Percentiles rank a stretch among this genome's conserved stretches.
These are phyloP conservation scores for Eupithecia subfuscata DNA, from an alignment of 2,888 invertebrate genomes.

Conservation along the genomic window DNA sequence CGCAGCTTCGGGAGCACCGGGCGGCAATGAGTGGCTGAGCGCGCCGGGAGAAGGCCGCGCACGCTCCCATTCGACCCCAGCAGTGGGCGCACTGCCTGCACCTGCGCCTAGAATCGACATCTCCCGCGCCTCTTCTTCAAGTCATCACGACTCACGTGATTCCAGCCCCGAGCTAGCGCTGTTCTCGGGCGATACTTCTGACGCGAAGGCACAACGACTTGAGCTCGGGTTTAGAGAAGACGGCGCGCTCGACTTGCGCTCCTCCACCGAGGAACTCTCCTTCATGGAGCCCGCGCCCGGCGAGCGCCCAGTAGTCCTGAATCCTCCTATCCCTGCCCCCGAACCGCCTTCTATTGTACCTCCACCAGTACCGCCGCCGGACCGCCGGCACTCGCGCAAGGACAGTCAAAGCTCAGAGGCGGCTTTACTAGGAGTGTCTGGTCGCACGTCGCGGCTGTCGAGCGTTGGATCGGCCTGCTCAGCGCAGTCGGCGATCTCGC, in stretches of 20 bases:
- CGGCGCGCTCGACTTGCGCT: constrained; percentile 92
- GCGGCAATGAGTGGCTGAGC: constrained; percentile 47
- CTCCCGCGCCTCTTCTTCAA: constrained; percentile 94
- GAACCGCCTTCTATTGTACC: constrained; percentile 46
- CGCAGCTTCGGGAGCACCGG: constrained; percentile 43
- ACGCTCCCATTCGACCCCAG: constrained; percentile 74
- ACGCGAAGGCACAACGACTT: constrained; percentile 62
- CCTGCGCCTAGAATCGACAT: constrained; percentile 94
- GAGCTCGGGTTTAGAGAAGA: constrained; percentile 87
- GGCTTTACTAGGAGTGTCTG: constrained; percentile 89
- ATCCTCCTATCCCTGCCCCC: constrained; percentile 56
- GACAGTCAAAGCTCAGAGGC: constrained; percentile 91
- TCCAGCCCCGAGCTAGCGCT: constrained; percentile 92
- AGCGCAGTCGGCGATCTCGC: constrained; percentile 76
- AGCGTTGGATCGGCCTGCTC: constrained; percentile 93
- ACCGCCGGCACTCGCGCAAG: constrained; percentile 85
- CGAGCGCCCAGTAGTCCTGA: constrained; percentile 54
- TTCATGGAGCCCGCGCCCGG: constrained; percentile 86
- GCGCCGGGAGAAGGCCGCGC: constrained; percentile 66
- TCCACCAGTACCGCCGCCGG: constrained; percentile 74
- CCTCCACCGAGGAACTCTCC: constrained; percentile 94
- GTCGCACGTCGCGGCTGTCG: constrained; percentile 88
- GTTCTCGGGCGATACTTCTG: constrained; percentile 80
- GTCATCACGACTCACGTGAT: constrained; percentile 93
- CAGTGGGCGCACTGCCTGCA: constrained; percentile 79